phyloP scores from a whole-genome alignment of 2,113 vertebrate genomes.

The Benthochromis sp. region DNA sequence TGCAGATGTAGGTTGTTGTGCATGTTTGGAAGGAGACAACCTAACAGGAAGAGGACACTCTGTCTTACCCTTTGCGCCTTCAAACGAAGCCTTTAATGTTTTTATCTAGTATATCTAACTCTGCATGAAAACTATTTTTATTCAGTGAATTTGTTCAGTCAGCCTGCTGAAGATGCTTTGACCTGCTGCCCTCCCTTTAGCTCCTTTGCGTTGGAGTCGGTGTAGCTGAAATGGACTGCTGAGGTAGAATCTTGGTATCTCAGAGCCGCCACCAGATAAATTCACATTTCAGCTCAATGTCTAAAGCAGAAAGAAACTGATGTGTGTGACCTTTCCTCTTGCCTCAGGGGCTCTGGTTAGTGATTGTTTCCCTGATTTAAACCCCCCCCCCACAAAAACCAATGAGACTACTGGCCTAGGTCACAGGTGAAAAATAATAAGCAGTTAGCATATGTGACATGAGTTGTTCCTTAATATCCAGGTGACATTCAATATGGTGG shows the following conservation, averaged over 20 bases:
- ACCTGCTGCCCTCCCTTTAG: not conserved
- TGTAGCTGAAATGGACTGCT: not conserved
- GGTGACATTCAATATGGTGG: not conserved
- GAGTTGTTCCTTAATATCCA: not conserved
- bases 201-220: not conserved
- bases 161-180: not conserved
- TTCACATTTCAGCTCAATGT: not conserved
- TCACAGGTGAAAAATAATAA: not conserved
- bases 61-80: not conserved
- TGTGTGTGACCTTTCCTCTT: not conserved
- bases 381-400: fast-evolving
- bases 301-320: not conserved
- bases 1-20: fast-evolving
- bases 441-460: fast-evolving
- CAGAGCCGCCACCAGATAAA: not conserved
- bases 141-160: not conserved
- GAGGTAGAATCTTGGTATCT: not conserved
- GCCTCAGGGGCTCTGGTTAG: not conserved
- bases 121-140: not conserved
- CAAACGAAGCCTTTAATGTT: not conserved
- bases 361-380: not conserved
- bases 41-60: not conserved
- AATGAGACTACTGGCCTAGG: not conserved
- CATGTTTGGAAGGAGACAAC: not conserved
- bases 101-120: not conserved